These are phyloP conservation scores for Eudemis profundana DNA, from an alignment of 2,888 invertebrate genomes.

Conservation along the genomic window DNA sequence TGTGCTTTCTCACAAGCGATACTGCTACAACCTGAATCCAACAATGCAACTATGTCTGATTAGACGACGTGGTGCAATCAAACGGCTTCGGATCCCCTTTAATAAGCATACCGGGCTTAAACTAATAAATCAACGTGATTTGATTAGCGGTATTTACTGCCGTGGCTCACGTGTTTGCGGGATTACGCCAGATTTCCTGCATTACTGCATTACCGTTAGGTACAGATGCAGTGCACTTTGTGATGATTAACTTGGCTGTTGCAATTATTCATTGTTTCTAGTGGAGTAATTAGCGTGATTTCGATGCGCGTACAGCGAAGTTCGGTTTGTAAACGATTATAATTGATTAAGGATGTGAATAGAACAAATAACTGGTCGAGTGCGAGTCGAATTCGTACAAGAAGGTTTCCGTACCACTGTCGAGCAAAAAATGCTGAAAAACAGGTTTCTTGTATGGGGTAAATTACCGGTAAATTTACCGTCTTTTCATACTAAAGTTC, in stretches of 20 bases:
- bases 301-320: no score
- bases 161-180: conserved; percentile 55
- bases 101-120: conserved; percentile 73
- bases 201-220: conserved; percentile 53
- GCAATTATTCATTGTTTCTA: conserved; percentile 32
- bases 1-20: not conserved
- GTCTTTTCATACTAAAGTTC: no score
- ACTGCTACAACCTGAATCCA: not conserved
- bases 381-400: no score
- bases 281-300: not conserved
- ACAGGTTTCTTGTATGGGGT: no score
- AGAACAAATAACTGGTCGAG: no score
- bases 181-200: conserved; percentile 57
- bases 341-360: not conserved
- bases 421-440: no score
- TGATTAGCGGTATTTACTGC: conserved; percentile 71
- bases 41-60: conserved; percentile 46
- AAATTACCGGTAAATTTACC: no score
- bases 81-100: conserved; percentile 68
- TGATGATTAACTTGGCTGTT: conserved; percentile 50
- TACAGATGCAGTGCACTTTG: conserved; percentile 48
- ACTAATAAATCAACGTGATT: conserved; percentile 79
- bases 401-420: no score
- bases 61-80: conserved; percentile 51
- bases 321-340: no score